Evolutionary conservation across 2,113 vertebrate species (phyloP).

Genomic region (Leucopternis melanops): DNA sequence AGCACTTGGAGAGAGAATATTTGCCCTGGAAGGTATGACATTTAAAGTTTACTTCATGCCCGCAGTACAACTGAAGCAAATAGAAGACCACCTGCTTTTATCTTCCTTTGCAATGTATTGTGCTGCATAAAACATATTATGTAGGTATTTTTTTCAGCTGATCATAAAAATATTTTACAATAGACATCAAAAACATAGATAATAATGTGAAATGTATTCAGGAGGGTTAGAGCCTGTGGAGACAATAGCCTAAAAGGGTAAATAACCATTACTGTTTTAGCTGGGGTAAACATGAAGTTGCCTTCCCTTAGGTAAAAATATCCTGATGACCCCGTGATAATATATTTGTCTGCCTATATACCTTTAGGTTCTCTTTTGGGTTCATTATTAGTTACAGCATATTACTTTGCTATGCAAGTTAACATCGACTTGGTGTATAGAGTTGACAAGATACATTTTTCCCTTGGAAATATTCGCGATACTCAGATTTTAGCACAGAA

Average conservation of each 20-base stretch:
- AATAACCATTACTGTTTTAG: background rate
- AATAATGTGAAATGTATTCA: background rate
- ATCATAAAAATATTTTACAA: background rate
- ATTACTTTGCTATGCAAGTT: background rate
- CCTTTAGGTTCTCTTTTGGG: background rate
- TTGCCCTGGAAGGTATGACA: conserved; percentile 89
- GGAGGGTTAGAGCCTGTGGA: background rate
- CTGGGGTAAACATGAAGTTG: background rate
- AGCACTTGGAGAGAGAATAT: conserved; percentile 89
- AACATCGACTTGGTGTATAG: background rate
- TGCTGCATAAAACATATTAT: background rate
- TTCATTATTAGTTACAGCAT: background rate
- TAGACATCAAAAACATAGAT: background rate
- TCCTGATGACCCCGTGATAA: background rate
- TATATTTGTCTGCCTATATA: background rate
- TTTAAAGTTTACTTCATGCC: background rate
- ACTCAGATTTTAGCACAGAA: background rate
- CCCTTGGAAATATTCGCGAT: background rate
- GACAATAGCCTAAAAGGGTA: background rate
- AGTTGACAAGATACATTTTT: background rate
- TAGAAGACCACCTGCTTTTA: background rate
- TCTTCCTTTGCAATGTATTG: background rate
- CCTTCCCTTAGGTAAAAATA: background rate
- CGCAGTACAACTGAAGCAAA: background rate
- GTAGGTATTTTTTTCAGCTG: background rate